Base-by-base conservation (phyloP, 2,797 vertebrate genomes). In the Rhabdomys pumilio region DNA sequence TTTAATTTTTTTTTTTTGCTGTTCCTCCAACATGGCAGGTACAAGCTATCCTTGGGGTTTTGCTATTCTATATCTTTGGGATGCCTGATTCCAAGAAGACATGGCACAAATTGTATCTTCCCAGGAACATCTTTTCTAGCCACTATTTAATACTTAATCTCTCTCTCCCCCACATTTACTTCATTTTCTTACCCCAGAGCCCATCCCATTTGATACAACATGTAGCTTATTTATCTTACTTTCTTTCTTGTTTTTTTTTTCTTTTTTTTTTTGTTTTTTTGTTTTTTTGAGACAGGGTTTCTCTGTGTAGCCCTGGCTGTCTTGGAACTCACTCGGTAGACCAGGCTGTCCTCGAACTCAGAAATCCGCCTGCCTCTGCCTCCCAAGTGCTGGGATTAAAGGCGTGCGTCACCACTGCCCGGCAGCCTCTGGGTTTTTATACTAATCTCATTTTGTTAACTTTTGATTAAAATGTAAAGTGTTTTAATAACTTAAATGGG, bases 141-240 rank as follows among this genome's bases (percentile, higher is more conserved):
- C 24, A 10, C 9, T 2, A 2, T 53, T 87, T 4, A 72, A 65
- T 83, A 29, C 2, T 72, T 47, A 44, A 55, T 41, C 8, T 59
- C 12, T 55, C 34, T 11, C 44, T 26, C 84, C 41, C 34, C 41
- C 34, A 34, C 59, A 50, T 24, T 1, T 65, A 55, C 8, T 90
- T 63, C 88, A 63, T 94, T 93, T 90, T 88, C 61, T 22, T 63
- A 69, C 44, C 26, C 9, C 61, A 12, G 41, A 38, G 44, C 61
- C 77, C 79, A 61, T 77, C 47, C 34, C 38, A 65, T 47, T 31
- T 89, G 50, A 61, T 83, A 80, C 65, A 44, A 26, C 11, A 6
- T 17, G 3, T 34, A 77, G 72, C 13, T 81, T 34, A 34, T 61
- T 75, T 87, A 59, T 34, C 72, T 89, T 61, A 67, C 87, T 94